phyloP scores from a whole-genome alignment of 2,888 invertebrate species.

The Antheraea assamensis region DNA sequence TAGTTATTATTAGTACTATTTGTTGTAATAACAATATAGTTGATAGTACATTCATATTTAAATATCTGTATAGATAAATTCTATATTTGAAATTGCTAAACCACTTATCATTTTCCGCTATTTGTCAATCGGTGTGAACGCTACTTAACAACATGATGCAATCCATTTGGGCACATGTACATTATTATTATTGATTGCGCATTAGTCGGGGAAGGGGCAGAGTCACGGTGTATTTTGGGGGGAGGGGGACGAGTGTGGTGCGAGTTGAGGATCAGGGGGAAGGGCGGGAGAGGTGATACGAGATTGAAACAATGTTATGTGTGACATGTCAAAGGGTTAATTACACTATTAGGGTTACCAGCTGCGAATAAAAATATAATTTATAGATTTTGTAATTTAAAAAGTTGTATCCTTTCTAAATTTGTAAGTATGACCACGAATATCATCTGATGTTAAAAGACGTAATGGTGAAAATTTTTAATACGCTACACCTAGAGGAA shows the following conservation, averaged over 20 bases:
- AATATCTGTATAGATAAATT: no score
- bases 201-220: constrained; percentile 57
- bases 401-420: no score
- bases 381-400: no score
- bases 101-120: background rate
- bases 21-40: no score
- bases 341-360: constrained; percentile 44
- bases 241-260: constrained; percentile 18
- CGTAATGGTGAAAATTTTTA: no score
- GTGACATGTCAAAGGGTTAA: constrained; percentile 67
- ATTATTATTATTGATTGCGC: constrained; percentile 81
- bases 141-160: constrained; percentile 57
- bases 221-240: constrained; percentile 25
- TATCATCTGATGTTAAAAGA: no score
- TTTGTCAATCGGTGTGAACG: constrained; percentile 21
- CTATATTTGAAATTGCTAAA: no score
- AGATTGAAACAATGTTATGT: constrained; percentile 52
- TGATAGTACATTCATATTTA: no score
- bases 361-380: background rate
- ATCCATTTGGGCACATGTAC: constrained; percentile 72
- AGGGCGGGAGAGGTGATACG: constrained; percentile 28
- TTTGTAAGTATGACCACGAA: no score
- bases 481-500: no score
- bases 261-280: background rate
- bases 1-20: no score